phyloP scores from a whole-genome alignment of 2,113 vertebrate species.

The Galemys pyrenaicus region DNA sequence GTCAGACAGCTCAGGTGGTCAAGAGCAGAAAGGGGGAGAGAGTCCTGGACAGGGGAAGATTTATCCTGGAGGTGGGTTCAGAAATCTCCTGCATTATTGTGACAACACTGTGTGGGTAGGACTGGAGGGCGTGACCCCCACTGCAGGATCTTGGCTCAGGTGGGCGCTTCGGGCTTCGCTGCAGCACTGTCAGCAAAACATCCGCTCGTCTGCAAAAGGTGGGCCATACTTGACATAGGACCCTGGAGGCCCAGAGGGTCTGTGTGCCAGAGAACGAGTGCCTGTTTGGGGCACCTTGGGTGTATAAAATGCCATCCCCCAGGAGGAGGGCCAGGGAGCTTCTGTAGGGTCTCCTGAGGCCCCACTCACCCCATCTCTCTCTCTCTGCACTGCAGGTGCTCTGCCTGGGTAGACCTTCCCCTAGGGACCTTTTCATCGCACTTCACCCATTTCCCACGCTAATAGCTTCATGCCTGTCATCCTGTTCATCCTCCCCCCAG shows the following conservation, averaged over 20 bases:
- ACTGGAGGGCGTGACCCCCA: background rate
- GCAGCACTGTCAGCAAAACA: background rate
- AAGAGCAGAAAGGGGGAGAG: background rate
- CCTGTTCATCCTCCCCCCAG: background rate
- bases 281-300: background rate
- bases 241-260: background rate
- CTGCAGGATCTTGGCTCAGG: background rate
- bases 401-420: background rate
- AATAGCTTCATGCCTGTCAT: no score
- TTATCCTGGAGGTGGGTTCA: background rate
- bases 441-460: background rate
- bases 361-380: background rate
- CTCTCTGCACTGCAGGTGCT: accelerated
- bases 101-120: background rate
- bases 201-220: background rate
- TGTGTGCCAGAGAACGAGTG: background rate
- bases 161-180: accelerated
- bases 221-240: background rate
- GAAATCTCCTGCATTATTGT: background rate
- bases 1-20: background rate
- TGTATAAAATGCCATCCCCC: background rate
- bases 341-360: background rate
- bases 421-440: background rate
- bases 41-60: background rate
- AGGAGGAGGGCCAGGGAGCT: background rate